These are phyloP conservation scores for Ochotona curzoniae DNA, from an alignment of 2,113 vertebrate genomes.

Conservation along the genomic window DNA sequence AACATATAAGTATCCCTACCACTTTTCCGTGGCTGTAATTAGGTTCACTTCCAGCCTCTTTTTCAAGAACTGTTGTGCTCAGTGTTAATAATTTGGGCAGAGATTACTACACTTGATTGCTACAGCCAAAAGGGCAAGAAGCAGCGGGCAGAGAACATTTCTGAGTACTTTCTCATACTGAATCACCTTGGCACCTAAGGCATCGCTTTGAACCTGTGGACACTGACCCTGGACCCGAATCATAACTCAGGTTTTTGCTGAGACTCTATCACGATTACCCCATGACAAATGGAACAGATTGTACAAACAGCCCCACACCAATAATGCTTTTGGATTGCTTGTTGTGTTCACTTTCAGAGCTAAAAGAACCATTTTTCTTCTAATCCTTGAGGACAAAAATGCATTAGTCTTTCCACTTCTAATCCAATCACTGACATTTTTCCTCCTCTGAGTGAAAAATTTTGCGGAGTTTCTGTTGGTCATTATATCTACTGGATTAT, in stretches of 20 bases:
- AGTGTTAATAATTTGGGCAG: neutral
- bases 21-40: neutral
- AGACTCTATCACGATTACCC: conserved; percentile 69
- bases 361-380: conserved; percentile 85
- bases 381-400: conserved; percentile 81
- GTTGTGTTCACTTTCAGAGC: conserved; percentile 74
- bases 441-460: conserved; percentile 60
- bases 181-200: conserved; percentile 72
- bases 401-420: conserved; percentile 75
- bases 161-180: conserved; percentile 31
- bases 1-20: neutral
- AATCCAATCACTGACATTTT: conserved; percentile 76
- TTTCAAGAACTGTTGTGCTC: neutral
- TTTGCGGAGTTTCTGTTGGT: conserved; percentile 21
- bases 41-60: neutral
- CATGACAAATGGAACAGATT: conserved; percentile 82
- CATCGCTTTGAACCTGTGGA: conserved; percentile 56
- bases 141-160: neutral
- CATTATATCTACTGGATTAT: conserved; percentile 34
- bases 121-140: too few species aligned
- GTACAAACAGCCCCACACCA: conserved; percentile 75
- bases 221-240: conserved; percentile 62
- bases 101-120: too few species aligned
- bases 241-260: conserved; percentile 69
- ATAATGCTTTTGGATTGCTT: conserved; percentile 81